phyloP scores from a whole-genome alignment of 1,140 invertebrate species.

The Euura saliciscinereae region DNA sequence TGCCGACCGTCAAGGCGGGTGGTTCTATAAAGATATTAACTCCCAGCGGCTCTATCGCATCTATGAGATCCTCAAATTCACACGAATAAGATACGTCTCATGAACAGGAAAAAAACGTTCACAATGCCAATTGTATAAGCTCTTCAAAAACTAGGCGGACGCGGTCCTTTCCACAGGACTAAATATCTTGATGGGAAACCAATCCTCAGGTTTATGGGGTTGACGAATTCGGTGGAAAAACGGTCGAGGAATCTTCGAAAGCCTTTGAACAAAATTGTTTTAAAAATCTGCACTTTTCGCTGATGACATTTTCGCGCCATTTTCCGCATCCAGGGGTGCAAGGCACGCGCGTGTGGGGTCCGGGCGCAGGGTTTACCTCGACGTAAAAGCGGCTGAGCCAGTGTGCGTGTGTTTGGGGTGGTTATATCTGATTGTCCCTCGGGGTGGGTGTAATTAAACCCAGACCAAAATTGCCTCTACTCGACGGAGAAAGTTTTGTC shows the following conservation, averaged over 20 bases:
- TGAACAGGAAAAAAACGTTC: neutral
- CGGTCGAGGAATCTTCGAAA: no score
- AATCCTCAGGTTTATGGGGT: no score
- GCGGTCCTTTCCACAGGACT: neutral
- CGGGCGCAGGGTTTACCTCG: neutral
- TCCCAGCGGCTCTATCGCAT: slow-evolving; percentile 3
- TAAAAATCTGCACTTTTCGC: no score
- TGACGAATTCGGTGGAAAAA: no score
- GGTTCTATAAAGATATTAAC: slow-evolving; percentile 43
- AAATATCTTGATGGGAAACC: neutral
- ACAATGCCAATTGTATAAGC: neutral
- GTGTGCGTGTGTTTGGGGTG: slow-evolving; percentile 20
- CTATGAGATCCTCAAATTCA: slow-evolving; percentile 63
- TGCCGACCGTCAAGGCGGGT: neutral
- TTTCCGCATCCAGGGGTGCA: neutral
- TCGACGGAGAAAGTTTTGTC: slow-evolving; percentile 35
- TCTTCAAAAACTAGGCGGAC: neutral
- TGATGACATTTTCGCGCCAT: neutral
- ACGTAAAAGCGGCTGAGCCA: no score
- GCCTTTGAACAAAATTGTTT: no score
- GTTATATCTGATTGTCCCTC: slow-evolving; percentile 46
- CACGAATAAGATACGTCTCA: slow-evolving; percentile 45
- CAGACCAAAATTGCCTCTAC: slow-evolving; percentile 42
- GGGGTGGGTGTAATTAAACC: slow-evolving; percentile 46
- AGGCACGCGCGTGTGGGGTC: neutral